phyloP scores from a whole-genome alignment of 2,888 invertebrate genomes.

The Stegana nigrithorax region DNA sequence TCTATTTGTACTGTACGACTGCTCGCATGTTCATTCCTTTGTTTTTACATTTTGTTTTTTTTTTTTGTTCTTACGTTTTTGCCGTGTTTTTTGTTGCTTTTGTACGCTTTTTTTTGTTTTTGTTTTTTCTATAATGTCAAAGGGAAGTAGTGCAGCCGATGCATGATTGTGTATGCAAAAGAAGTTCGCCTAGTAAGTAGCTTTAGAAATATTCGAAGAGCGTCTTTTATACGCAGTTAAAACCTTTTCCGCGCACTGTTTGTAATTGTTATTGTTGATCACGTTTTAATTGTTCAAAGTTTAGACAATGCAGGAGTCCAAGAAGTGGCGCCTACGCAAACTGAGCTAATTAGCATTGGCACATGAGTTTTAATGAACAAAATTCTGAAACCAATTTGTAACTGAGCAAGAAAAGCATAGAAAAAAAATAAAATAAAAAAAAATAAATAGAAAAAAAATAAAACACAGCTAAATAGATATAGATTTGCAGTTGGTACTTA shows the following conservation, averaged over 20 bases:
- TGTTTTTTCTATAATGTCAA: constrained; percentile 27
- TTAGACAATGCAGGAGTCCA: constrained; percentile 16
- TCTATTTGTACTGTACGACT: neutral
- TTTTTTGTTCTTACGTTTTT: too few species aligned
- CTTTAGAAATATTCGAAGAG: too few species aligned
- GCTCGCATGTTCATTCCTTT: too few species aligned
- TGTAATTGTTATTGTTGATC: constrained; percentile 56
- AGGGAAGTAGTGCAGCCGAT: constrained; percentile 58
- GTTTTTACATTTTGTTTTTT: neutral
- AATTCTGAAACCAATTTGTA: too few species aligned
- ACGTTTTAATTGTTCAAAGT: constrained; percentile 65
- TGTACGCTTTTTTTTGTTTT: too few species aligned
- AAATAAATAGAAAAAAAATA: neutral
- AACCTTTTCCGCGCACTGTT: constrained; percentile 57
- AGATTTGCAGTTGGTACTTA: too few species aligned
- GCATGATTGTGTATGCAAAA: constrained; percentile 55
- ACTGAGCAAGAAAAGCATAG: too few species aligned
- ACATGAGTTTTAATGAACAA: neutral
- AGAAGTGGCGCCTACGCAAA: constrained; percentile 52
- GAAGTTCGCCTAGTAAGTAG: too few species aligned
- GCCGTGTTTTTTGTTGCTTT: too few species aligned
- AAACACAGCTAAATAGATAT: too few species aligned
- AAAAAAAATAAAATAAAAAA: too few species aligned
- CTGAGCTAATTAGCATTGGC: constrained; percentile 55
- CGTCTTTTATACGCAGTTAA: neutral